These are phyloP conservation scores for Thymelicus lineola DNA, from an alignment of 2,888 invertebrate genomes.

Conservation along the genomic window DNA sequence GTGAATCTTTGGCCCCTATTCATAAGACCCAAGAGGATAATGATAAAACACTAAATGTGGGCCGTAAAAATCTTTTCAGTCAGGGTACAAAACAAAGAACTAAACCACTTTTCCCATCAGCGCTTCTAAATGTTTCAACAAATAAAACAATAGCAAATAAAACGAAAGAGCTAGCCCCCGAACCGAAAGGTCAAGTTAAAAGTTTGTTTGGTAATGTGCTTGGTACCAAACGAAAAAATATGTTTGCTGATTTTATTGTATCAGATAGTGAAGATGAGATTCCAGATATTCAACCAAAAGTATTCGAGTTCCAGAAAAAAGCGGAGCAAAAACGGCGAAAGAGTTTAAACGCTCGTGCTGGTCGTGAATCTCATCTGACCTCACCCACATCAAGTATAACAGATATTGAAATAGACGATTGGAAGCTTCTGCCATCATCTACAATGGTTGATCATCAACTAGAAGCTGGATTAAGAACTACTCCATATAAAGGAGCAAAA, in stretches of 20 bases:
- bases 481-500: constrained; percentile 56
- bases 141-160: constrained; percentile 62
- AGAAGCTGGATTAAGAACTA: constrained; percentile 54
- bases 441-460: constrained; percentile 73
- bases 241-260: constrained; percentile 68
- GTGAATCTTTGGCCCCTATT: constrained; percentile 59
- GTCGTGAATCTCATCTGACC: constrained; percentile 45
- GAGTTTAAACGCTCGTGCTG: constrained; percentile 48
- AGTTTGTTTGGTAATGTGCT: constrained; percentile 65
- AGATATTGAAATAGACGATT: constrained; percentile 74
- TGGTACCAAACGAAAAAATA: constrained; percentile 66
- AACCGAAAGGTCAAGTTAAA: constrained; percentile 55
- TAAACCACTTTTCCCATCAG: constrained; percentile 65
- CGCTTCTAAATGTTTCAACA: constrained; percentile 61
- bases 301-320: constrained; percentile 61
- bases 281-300: constrained; percentile 64
- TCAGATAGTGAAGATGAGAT: constrained; percentile 74
- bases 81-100: constrained; percentile 52
- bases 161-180: constrained; percentile 55
- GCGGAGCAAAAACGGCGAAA: constrained; percentile 45
- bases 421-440: constrained; percentile 74
- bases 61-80: constrained; percentile 62
- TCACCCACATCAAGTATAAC: constrained; percentile 63
- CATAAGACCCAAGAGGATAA: constrained; percentile 52
- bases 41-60: constrained; percentile 57